Conservation (phyloP, 30 jellyfish, hydroid and myxozoan genomes). For the Pseudorhiza aurosa region DNA sequence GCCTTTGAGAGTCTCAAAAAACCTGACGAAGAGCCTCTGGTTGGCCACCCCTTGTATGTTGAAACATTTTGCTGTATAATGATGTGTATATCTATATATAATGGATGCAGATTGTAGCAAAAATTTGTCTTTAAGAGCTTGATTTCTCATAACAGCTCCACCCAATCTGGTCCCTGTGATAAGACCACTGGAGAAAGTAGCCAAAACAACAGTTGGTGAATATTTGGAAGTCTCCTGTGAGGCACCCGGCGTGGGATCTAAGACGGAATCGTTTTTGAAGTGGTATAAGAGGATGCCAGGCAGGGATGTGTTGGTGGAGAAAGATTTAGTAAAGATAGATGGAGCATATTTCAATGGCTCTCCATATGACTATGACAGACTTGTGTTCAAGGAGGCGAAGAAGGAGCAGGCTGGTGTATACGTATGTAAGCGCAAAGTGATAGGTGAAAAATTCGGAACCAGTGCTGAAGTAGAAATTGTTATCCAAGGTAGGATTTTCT, state of each 20-base stretch:
- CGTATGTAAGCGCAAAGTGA: slow-evolving; percentile 11
- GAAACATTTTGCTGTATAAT: too few relatives aligned
- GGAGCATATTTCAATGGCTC: background rate
- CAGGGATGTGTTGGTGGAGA: slow-evolving; percentile 10
- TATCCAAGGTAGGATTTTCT: slow-evolving; percentile 17
- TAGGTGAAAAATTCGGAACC: background rate
- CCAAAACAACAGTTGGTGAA: slow-evolving; percentile 13
- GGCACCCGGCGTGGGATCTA: slow-evolving; percentile 31
- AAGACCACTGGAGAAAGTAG: slow-evolving; percentile 2
- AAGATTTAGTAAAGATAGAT: background rate
- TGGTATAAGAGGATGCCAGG: slow-evolving; percentile 42
- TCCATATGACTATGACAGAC: slow-evolving; percentile 5
- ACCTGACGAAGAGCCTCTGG: too few relatives aligned
- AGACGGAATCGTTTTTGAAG: slow-evolving; percentile 18
- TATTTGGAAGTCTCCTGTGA: slow-evolving; percentile 11
- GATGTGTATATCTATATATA: too few relatives aligned
- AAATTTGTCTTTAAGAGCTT: too few relatives aligned
- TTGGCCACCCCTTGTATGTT: too few relatives aligned
- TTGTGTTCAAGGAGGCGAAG: background rate
- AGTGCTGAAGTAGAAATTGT: background rate
- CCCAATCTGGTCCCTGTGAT: background rate
- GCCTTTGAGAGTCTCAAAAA: too few relatives aligned
- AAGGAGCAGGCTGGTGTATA: slow-evolving; percentile 48
- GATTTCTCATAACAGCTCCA: too few relatives aligned
- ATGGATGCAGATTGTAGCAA: too few relatives aligned